Evolutionary conservation across 2,797 vertebrate genomes (phyloP).

Genomic region (Champsocephalus gunnari): DNA sequence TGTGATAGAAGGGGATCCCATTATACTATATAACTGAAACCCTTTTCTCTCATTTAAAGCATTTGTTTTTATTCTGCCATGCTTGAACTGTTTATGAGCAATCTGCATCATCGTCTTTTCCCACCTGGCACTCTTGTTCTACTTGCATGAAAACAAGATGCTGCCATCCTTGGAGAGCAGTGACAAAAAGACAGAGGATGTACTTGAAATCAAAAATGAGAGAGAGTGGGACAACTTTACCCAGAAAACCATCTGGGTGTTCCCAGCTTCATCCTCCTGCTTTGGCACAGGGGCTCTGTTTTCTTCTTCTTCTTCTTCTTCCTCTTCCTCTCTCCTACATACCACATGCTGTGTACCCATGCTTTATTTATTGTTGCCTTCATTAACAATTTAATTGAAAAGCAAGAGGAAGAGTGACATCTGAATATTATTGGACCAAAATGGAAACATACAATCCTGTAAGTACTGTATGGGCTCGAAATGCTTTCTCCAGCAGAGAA

Average conservation of each 20-base stretch:
- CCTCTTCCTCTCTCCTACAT: constrained; percentile 26
- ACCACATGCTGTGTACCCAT: constrained; percentile 57
- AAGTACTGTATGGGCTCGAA: constrained; percentile 52
- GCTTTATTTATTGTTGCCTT: constrained; percentile 71
- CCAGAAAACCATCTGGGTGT: constrained; percentile 59
- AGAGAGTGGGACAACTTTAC: constrained; percentile 16
- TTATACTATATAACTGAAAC: constrained; percentile 20
- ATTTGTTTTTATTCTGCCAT: constrained; percentile 31
- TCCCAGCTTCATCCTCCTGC: constrained; percentile 50
- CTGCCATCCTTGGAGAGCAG: constrained; percentile 16
- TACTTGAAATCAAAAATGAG: constrained; percentile 36
- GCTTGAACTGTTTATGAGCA: constrained; percentile 38
- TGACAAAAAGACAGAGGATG: background rate
- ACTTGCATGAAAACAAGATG: constrained; percentile 55
- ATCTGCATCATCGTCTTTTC: constrained; percentile 4
- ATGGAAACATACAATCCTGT: constrained; percentile 46
- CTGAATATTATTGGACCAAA: constrained; percentile 64
- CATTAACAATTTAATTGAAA: constrained; percentile 78
- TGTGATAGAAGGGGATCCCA: constrained; percentile 6
- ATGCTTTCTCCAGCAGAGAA: constrained; percentile 43
- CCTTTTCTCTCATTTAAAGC: constrained; percentile 14
- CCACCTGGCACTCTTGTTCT: constrained; percentile 22
- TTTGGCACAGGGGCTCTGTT: constrained; percentile 44
- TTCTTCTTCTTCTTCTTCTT: constrained; percentile 49
- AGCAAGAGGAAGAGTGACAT: constrained; percentile 58